Base-by-base conservation (phyloP, 2,797 vertebrate species). In the Lepilemur ruficaudatus region DNA sequence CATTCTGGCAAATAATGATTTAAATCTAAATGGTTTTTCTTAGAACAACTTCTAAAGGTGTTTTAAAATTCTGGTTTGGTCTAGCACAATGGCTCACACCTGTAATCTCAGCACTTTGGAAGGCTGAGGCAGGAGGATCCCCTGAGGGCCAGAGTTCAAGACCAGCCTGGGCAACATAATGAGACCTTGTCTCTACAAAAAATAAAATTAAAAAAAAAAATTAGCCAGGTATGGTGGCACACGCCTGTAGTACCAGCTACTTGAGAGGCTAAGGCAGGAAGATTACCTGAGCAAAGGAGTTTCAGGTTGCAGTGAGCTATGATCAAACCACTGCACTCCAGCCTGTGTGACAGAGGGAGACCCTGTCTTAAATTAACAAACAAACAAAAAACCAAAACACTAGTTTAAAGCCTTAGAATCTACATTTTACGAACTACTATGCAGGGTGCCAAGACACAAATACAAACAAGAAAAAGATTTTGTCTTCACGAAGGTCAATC, bases 1-100 rank as follows among this genome's bases (percentile, higher is more conserved):
- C 6, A 22, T 65, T 85, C 43, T 89, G 73, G 46, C 55, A 96
- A 86, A 67, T 85, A 91, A 90, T 28, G 11, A 95, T 83, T 86
- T 87, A 87, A 85, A 91, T 85, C 30, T 52, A 75, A 81, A 50
- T 35, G 83, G 43, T 32, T 95, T 90, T 83, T 93, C 80, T 90
- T 89, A 86, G 75, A 80, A 89, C 15, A 91, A 95, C 23, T 52
- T 94, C 32, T 89, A 93, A 73, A 84, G 41, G 93, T 52, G 5
- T 59, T 83, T 73, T 12, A 25, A 95, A 92, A 92, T 14, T 85
- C 28, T 72, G 22, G 23, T 80, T 80, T 80, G 35, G 48, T n/a
- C 7, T 2, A 11, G 32, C 15, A 18, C 63, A 65, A 30, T 18
- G 63, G 63, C 32, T 67, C 35, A 70, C 32, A 72, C 41, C 23